Conservation (phyloP, 2,113 vertebrate genomes). For the Balaeniceps rex region DNA sequence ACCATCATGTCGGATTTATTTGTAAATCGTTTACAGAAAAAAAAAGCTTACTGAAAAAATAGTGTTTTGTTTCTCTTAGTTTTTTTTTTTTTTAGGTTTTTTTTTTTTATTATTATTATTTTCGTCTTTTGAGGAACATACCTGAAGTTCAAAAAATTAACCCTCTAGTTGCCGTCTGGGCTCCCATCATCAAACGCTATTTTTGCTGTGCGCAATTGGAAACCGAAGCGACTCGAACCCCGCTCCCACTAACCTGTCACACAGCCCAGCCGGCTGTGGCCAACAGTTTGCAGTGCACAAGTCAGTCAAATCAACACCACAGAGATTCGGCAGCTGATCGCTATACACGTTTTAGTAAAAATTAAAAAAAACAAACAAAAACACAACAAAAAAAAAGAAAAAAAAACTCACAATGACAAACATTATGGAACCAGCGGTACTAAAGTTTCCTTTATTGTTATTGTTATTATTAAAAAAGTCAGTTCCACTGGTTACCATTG, state of each 20-base stretch:
- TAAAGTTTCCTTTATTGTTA: constrained; percentile 56
- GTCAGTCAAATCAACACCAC: constrained; percentile 24
- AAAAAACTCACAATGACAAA: constrained; percentile 39
- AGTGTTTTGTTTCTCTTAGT: constrained; percentile 58
- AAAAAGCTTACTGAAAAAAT: constrained; percentile 79
- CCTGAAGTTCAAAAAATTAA: constrained; percentile 78
- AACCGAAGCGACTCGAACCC: background rate
- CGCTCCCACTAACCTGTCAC: background rate
- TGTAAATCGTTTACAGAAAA: constrained; percentile 73
- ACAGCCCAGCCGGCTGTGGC: background rate
- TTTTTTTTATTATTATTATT: background rate
- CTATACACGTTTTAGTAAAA: constrained; percentile 34
- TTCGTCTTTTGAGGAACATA: constrained; percentile 69
- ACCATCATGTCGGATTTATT: constrained; percentile 75
- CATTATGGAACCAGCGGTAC: constrained; percentile 60
- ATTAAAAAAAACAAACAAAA: background rate
- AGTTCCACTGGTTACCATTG: constrained; percentile 67
- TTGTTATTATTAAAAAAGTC: constrained; percentile 23
- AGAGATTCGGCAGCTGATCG: constrained; percentile 29
- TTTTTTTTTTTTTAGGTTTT: constrained; percentile 15
- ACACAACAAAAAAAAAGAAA: background rate
- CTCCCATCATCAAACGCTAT: constrained; percentile 36
- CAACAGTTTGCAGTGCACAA: background rate
- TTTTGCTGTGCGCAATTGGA: constrained; percentile 48
- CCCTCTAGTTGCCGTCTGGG: constrained; percentile 71